Base-by-base conservation (phyloP, 1,140 invertebrate genomes). In the Caerostris extrusa region DNA sequence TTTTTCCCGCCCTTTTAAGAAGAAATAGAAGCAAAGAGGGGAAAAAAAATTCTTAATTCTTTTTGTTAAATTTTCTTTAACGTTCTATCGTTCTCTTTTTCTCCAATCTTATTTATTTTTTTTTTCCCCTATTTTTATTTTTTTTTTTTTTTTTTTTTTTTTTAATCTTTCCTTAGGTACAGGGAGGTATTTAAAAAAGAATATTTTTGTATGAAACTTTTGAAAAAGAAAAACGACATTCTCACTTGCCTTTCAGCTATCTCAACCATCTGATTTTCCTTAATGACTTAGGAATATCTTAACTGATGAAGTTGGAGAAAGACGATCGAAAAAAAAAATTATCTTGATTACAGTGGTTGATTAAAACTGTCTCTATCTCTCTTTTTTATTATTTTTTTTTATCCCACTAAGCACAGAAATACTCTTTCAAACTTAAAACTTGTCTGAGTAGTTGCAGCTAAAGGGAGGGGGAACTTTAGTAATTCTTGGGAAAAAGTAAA, bases 201-300 rank as follows among this genome's bases (percentile, higher is more conserved):
- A 64, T 88, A 53, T 88, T 57, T 56, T 19, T 85, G 57, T 85
- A 85, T 85, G 55, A 34, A 81, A 69, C 83, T 57, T 91, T 71
- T 61, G 81, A 14, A 14, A 34, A 19, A 71, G 56, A 91, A 90
- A 92, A 92, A 67, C 58, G 83, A 60, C 64, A 86, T 89, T 81
- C 82, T 82, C 69, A 77, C 77, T 93, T 93, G 91, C 61, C 91
- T 93, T 93, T 89, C 67, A 88, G 69, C 83, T 88, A 88, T 88
- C 86, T 81, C 3, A 14, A 81, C 86, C 86, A 93, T 93, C 86
- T 93, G 92, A 89, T 93, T 93, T 93, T 89, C 56, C 85, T 93
- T 93, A 93, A 93, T 93, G 92, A 93, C 85, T 93, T 71, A 71
- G 86, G 92, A 93, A 93, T 93, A 93, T 88, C 85, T 93, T 93